Conservation (phyloP, 2,888 invertebrate genomes). For the Eupsilia transversa region DNA sequence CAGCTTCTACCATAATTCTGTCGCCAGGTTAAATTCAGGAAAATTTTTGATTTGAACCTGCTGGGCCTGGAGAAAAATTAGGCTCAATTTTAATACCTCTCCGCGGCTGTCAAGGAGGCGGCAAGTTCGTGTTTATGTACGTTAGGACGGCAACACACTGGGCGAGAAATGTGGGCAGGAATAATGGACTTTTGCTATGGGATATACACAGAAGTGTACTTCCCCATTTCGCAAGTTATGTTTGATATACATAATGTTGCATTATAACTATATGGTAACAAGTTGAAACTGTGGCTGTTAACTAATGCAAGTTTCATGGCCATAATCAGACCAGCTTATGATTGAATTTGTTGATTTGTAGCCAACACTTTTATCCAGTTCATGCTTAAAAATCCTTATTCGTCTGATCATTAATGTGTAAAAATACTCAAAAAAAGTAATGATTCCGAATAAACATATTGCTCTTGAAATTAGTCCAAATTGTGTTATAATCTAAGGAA, state of each 20-base stretch:
- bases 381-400: background rate
- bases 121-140: background rate
- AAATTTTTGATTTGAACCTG: conserved; percentile 25
- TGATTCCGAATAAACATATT: background rate
- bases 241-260: too few species aligned
- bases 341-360: background rate
- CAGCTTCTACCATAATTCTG: background rate
- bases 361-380: background rate
- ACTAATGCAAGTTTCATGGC: background rate
- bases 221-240: too few species aligned
- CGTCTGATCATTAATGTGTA: background rate
- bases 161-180: too few species aligned
- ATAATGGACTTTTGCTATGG: background rate
- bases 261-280: too few species aligned
- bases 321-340: background rate
- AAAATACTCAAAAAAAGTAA: background rate
- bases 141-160: conserved; percentile 9
- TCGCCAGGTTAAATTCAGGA: conserved; percentile 1
- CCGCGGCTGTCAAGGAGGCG: background rate
- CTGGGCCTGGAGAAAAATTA: conserved; percentile 5
- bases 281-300: background rate
- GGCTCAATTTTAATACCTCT: conserved; percentile 17
- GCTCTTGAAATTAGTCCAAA: background rate
- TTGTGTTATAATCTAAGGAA: background rate
- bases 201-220: too few species aligned